Percentiles rank a stretch among this genome's conserved stretches.
These are phyloP conservation scores for Sus scrofa DNA, from an alignment of 2,113 vertebrate genomes.

Conservation along the genomic window DNA sequence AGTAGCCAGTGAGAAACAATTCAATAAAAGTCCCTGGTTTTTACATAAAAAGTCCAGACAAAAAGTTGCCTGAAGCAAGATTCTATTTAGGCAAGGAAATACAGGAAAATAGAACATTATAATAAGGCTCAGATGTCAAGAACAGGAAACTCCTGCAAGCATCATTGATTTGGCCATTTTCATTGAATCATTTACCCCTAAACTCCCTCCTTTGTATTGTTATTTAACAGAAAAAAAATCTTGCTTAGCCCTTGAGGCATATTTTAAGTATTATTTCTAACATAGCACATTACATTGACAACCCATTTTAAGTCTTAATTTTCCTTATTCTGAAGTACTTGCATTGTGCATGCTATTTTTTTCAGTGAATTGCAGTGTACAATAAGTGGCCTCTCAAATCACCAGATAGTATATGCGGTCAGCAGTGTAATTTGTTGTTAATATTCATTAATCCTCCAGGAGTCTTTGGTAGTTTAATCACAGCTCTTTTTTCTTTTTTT, in stretches of 20 bases:
- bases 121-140: constrained; percentile 26
- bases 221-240: background rate
- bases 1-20: too few species aligned
- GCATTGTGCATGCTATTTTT: constrained; percentile 16
- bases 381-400: constrained; percentile 48
- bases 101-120: constrained; percentile 66
- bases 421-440: constrained; percentile 59
- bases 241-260: background rate
- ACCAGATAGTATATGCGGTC: constrained; percentile 31
- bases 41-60: constrained; percentile 19
- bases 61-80: constrained; percentile 61
- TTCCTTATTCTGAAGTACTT: constrained; percentile 55
- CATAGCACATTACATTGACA: background rate
- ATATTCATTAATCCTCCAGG: constrained; percentile 50
- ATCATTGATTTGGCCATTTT: constrained; percentile 57
- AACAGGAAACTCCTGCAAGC: constrained; percentile 27
- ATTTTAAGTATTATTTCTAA: constrained; percentile 59
- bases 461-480: constrained; percentile 64
- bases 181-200: constrained; percentile 28
- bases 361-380: constrained; percentile 53
- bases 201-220: background rate
- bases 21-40: constrained; percentile 39
- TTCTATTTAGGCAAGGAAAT: constrained; percentile 54
- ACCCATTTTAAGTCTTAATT: constrained; percentile 44
- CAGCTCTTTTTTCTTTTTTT: too few species aligned